A percentile compares a stretch with the other conserved stretches of the same genome.
Evolutionary conservation across 2,888 invertebrate species (phyloP).

Genomic region (Euphydryas editha): DNA sequence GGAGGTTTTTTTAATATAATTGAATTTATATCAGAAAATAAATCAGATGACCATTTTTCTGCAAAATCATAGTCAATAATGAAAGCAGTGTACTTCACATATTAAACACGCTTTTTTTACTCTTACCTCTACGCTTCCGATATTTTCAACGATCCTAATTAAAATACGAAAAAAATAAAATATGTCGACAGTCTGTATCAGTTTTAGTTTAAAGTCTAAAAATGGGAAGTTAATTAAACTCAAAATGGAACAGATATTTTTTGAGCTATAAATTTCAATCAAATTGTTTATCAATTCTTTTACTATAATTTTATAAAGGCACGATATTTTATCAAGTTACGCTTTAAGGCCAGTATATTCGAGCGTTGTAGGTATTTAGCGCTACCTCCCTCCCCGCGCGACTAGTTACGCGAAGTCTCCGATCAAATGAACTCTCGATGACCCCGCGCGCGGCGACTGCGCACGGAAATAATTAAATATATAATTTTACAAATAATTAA

Average conservation of each 20-base stretch:
- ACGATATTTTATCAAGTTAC: too few relatives aligned
- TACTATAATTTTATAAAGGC: too few relatives aligned
- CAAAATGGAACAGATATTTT: not conserved
- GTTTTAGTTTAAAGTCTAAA: not conserved
- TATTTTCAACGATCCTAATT: not conserved
- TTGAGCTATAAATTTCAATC: not conserved
- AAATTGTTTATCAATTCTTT: too few relatives aligned
- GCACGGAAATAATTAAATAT: too few relatives aligned
- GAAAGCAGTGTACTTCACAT: not conserved
- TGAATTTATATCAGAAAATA: not conserved
- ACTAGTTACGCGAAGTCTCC: too few relatives aligned
- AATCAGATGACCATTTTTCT: not conserved
- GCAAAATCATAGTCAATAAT: not conserved
- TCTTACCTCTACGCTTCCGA: not conserved
- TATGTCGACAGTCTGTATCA: not conserved
- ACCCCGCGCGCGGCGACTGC: too few relatives aligned
- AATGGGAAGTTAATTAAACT: not conserved
- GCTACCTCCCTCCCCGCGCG: too few relatives aligned
- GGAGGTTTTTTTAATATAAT: not conserved
- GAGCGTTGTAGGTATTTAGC: too few relatives aligned
- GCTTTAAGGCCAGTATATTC: too few relatives aligned
- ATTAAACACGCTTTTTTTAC: not conserved
- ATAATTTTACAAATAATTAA: too few relatives aligned
- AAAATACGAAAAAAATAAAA: not conserved
- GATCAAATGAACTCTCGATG: too few relatives aligned